Percentiles rank a stretch among this genome's conserved stretches.
These are phyloP conservation scores for Tapirus indicus DNA, from an alignment of 2,797 vertebrate species.

Conservation along the genomic window DNA sequence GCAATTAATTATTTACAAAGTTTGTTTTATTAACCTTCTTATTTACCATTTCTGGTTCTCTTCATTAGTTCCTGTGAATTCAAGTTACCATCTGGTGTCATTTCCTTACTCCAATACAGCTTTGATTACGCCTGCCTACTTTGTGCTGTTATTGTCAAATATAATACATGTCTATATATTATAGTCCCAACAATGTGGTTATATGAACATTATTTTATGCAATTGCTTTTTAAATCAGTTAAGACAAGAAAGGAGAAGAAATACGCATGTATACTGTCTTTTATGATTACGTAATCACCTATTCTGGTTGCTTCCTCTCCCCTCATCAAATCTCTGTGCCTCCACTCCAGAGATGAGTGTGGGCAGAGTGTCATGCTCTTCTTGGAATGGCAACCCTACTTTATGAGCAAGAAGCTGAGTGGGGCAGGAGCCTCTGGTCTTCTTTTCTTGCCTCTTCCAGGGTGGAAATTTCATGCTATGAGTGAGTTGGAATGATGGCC, in stretches of 20 bases:
- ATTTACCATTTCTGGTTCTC: neutral
- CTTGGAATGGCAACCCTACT: neutral
- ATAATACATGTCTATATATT: neutral
- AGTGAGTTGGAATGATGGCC: neutral
- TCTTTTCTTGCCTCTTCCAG: neutral
- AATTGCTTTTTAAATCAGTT: neutral
- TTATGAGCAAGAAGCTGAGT: neutral
- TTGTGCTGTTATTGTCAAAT: neutral
- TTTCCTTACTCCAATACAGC: neutral
- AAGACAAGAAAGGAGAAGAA: neutral
- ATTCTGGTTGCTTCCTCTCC: neutral
- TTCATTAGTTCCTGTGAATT: neutral
- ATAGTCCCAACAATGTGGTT: neutral
- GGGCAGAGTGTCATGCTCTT: neutral
- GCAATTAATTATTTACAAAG: neutral
- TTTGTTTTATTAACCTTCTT: neutral
- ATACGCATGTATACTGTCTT: neutral
- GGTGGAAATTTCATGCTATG: neutral
- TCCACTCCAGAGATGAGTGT: neutral
- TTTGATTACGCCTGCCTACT: neutral
- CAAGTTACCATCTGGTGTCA: neutral
- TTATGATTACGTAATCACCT: neutral
- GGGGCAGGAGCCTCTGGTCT: neutral
- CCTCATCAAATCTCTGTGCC: neutral
- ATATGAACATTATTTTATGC: neutral